Conservation (phyloP, 2,113 vertebrate species). For the Anguilla rostrata region DNA sequence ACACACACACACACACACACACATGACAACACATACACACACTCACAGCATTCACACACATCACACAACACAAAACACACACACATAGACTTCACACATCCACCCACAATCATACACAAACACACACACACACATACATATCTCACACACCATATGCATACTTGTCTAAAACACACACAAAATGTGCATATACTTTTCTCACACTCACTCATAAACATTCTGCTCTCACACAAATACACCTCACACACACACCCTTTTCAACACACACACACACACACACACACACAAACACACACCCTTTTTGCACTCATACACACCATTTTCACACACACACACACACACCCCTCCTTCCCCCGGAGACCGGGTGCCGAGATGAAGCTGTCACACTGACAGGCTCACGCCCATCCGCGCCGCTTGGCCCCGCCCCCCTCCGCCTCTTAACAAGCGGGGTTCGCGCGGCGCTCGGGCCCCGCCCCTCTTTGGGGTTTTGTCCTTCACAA, state of each 20-base stretch:
- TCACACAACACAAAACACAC: neutral
- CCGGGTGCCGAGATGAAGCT: slow-evolving; percentile 83
- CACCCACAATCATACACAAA: slow-evolving; percentile 21
- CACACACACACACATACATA: neutral
- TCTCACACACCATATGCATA: too few species aligned
- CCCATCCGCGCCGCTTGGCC: slow-evolving; percentile 84
- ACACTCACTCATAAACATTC: slow-evolving; percentile 1
- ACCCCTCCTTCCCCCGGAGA: slow-evolving; percentile 49
- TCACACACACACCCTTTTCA: slow-evolving; percentile 13
- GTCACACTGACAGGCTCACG: slow-evolving; percentile 78
- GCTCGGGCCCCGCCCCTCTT: slow-evolving; percentile 30
- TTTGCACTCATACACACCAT: neutral
- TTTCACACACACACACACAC: slow-evolving; percentile 10
- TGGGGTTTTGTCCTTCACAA: neutral
- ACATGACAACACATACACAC: neutral
- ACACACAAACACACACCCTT: slow-evolving; percentile 2
- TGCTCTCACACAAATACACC: neutral
- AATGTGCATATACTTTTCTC: neutral
- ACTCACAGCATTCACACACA: too few species aligned
- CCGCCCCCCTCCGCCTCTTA: slow-evolving; percentile 67
- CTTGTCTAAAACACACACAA: neutral
- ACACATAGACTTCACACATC: slow-evolving; percentile 6
- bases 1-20: too few species aligned
- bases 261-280: neutral
- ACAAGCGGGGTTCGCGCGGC: slow-evolving; percentile 38